Evolutionary conservation across 1,140 invertebrate genomes (phyloP).

Genomic region (Micrasema longulum): DNA sequence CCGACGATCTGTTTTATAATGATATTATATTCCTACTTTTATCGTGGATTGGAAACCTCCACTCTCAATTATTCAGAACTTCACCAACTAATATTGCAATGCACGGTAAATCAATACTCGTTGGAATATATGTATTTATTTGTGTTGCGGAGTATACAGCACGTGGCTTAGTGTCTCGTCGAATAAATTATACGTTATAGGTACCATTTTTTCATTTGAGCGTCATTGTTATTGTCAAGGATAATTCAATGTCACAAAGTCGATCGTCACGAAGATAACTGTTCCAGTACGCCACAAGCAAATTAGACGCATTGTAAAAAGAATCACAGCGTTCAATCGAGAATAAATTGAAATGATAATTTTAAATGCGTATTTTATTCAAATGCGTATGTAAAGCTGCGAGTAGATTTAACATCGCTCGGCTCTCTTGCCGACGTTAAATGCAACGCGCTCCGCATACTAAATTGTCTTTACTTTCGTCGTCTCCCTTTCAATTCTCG

Average conservation of each 20-base stretch:
- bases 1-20: too few relatives aligned
- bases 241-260: slow-evolving; percentile 7
- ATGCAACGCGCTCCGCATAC: background rate
- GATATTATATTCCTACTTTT: too few relatives aligned
- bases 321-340: too few relatives aligned
- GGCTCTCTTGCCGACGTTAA: background rate
- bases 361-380: too few relatives aligned
- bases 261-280: background rate
- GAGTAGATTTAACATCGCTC: too few relatives aligned
- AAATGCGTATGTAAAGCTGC: too few relatives aligned
- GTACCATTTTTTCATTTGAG: slow-evolving; percentile 14
- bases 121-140: background rate
- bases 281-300: background rate
- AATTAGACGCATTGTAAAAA: too few relatives aligned
- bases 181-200: slow-evolving; percentile 21
- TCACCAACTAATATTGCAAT: background rate
- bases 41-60: too few relatives aligned
- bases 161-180: background rate
- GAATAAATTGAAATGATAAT: too few relatives aligned
- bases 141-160: background rate
- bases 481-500: background rate
- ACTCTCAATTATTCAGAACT: too few relatives aligned
- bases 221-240: slow-evolving; percentile 13
- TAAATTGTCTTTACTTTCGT: slow-evolving; percentile 1
- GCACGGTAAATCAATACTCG: slow-evolving; percentile 5